phyloP scores from a whole-genome alignment of 1,140 invertebrate genomes.

The Pseudomyrmex flavicornis region DNA sequence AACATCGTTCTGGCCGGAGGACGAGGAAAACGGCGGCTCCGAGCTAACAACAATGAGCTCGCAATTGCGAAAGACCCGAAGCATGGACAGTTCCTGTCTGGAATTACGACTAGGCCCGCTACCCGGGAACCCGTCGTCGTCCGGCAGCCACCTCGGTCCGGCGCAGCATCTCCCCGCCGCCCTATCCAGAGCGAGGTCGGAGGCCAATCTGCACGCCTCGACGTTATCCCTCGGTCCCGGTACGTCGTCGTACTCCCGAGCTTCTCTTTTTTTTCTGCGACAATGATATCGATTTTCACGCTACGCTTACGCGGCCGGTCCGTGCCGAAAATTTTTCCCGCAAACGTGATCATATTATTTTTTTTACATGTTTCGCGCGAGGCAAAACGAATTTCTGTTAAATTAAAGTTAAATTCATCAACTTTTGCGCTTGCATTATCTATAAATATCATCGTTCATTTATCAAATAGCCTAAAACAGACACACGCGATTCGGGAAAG shows the following conservation, averaged over 20 bases:
- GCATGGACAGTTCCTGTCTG: constrained; percentile 94
- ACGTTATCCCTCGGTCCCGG: constrained; percentile 86
- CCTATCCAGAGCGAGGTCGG: constrained; percentile 93
- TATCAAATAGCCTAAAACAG: no score
- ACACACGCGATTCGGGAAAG: constrained; percentile 22
- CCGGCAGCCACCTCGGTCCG: constrained; percentile 70
- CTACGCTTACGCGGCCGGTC: no score
- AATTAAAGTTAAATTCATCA: no score
- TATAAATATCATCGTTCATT: no score
- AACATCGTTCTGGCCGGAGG: constrained; percentile 92
- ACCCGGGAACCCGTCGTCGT: constrained; percentile 70
- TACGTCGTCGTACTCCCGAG: constrained; percentile 62
- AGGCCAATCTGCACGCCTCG: constrained; percentile 92
- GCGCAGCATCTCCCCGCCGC: constrained; percentile 78
- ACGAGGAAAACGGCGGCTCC: constrained; percentile 86
- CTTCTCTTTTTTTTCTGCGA: constrained; percentile 13
- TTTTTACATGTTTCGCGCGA: neutral
- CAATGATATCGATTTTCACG: constrained; percentile 40
- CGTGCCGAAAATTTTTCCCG: neutral
- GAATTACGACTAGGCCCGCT: constrained; percentile 88
- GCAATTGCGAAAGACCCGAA: constrained; percentile 93
- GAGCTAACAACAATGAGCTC: constrained; percentile 88
- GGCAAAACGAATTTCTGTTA: no score
- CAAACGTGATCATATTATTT: neutral
- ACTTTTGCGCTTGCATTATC: no score